Base-by-base conservation (phyloP, 2,888 invertebrate genomes). In the Cerastis leucographa region DNA sequence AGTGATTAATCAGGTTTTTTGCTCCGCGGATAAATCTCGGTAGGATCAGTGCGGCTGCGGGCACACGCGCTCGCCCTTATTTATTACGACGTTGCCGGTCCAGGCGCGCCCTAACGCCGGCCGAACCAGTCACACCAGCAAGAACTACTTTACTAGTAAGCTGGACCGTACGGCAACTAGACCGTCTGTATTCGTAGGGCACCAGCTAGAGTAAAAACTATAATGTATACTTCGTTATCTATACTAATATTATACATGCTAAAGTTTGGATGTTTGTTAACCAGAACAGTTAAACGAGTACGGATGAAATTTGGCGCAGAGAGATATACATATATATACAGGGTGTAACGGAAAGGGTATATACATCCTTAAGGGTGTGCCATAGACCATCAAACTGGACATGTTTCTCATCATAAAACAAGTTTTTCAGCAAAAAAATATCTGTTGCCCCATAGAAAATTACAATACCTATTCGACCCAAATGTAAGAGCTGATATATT, bases 1-100 rank as follows among this genome's bases (percentile, higher is more conserved):
- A 92, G 93, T 92, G 92, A 94, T 94, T 94, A 94, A 94, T 94
- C 94, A 93, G 93, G 92, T 93, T 94, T 94, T 94, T 94, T 93
- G 89, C 81, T 70, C 66, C 69, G 51, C 85, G 85, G 91, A 92
- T 93, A 94, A 94, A 94, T 94, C 91, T 93, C 89, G 81, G 86
- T 85, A 79, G 87, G 88, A 87, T 87, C 78, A 86, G 66, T 72
- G 75, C 40, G 84, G 80, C 79, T 67, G 74, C 78, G 78, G 66
- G 62, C 65, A 65, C 73, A 74, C 65, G 84, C 78, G 83, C 76
- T 71, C 72, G 76, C 69, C 80, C 89, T 90, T 92, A 92, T 92
- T 92, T 91, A 93, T 91, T 89, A 87, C 81, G 80, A 74, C 73
- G 29, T 65, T 62, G 61, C 54, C 71, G 71, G 70, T 76, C 68